A percentile compares a stretch with the other conserved stretches of the same genome.
Conservation (phyloP, 2,797 vertebrate species). For the Selene dorsalis region DNA sequence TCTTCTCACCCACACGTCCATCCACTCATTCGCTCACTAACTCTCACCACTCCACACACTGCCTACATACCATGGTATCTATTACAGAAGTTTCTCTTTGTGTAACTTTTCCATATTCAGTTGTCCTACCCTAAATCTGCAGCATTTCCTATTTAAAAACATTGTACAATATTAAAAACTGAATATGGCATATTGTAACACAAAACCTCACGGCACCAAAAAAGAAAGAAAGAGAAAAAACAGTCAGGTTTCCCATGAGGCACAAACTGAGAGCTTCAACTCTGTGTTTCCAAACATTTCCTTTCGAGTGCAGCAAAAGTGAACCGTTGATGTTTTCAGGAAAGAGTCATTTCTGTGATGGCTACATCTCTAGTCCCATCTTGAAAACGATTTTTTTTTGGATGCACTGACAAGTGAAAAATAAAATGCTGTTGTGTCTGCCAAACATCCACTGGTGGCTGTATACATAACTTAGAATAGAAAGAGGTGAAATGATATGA, state of each 20-base stretch:
- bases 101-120: slow-evolving; percentile 29
- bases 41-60: slow-evolving; percentile 27
- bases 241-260: slow-evolving; percentile 35
- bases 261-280: slow-evolving; percentile 59
- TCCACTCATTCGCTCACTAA: slow-evolving; percentile 35
- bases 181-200: slow-evolving; percentile 52
- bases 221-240: not conserved
- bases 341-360: slow-evolving; percentile 51
- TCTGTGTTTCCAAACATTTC: slow-evolving; percentile 41
- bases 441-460: slow-evolving; percentile 41
- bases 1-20: slow-evolving; percentile 31
- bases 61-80: slow-evolving; percentile 39
- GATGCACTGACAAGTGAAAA: slow-evolving; percentile 43
- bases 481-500: slow-evolving; percentile 63
- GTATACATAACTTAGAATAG: slow-evolving; percentile 53
- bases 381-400: slow-evolving; percentile 22
- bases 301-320: slow-evolving; percentile 57
- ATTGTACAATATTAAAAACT: slow-evolving; percentile 44
- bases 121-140: slow-evolving; percentile 41
- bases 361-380: slow-evolving; percentile 69
- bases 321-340: slow-evolving; percentile 40
- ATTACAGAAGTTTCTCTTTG: slow-evolving; percentile 43
- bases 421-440: slow-evolving; percentile 39
- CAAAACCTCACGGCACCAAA: slow-evolving; percentile 23
- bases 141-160: slow-evolving; percentile 55